Base-by-base conservation (phyloP, 2,888 invertebrate genomes). In the Oasisia sp. region DNA sequence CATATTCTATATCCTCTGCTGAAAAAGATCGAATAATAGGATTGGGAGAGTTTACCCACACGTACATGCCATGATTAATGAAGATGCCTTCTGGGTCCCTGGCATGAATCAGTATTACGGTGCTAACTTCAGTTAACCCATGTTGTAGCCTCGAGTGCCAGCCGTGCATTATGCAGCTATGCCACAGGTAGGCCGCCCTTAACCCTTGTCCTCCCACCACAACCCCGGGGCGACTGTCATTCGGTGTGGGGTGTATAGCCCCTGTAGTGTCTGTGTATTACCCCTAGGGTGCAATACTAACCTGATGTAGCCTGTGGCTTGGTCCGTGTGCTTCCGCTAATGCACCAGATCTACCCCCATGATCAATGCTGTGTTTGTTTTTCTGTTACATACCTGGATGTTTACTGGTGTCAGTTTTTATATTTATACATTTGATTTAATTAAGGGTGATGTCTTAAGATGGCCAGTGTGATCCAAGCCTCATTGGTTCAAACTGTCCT, bases 81-180 rank as follows among this genome's bases (percentile, higher is more conserved):
- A 74, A 74, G 74, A 74, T 74, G 74, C 74, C 74, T 74, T 74
- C 74, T 27, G 74, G 74, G 74, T 74, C 27, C 27, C n/a, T 19
- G 74, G 74, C 74, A 74, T 74, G 74, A 27, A 27, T 74, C 74
- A 74, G 74, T 74, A n/a, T 74, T 27, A 74, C n/a, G 74, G 74
- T 74, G 74, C 74, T 74, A 74, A 74, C 74, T 74, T 74, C 74
- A 4, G 74, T 74, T 74, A 74, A 74, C 74, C 74, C 74, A 74
- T 74, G 74, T 74, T 74, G 74, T 74, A 74, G 74, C 74, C 27
- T 0, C 74, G 74, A n/a, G 74, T 74, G 74, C 74, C 74, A 74
- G 74, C 74, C 74, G n/a, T 74, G 74, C 74, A 74, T 19, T 74
- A 74, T 74, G 74, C 74, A 74, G 74, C 74, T 74, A 74, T 74